Evolutionary conservation across 2,888 invertebrate species (phyloP).

Genomic region (Nipponacmea schrenckii): DNA sequence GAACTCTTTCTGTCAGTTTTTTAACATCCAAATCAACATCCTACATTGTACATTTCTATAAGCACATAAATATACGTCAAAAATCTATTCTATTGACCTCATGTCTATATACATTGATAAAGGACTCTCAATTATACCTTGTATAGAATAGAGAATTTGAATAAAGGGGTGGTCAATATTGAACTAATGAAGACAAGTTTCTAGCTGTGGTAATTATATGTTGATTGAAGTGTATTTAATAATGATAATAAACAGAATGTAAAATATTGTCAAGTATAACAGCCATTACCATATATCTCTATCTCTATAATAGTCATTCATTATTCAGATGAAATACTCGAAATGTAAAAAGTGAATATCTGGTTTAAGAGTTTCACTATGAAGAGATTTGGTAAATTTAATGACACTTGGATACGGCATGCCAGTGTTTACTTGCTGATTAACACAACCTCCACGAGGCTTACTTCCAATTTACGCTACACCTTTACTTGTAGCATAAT

Average conservation of each 20-base stretch:
- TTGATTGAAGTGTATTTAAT: no score
- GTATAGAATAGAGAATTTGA: no score
- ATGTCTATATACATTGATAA: neutral
- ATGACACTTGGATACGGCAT: slow-evolving; percentile 8
- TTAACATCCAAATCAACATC: no score
- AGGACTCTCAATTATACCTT: neutral
- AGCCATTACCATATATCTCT: no score
- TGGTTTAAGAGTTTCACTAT: neutral
- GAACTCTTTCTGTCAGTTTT: no score
- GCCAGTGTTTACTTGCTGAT: slow-evolving; percentile 6
- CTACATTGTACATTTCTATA: no score
- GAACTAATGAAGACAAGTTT: no score
- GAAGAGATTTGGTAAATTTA: slow-evolving; percentile 8
- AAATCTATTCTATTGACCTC: neutral
- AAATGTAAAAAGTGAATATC: slow-evolving; percentile 2
- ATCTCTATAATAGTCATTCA: neutral
- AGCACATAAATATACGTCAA: no score
- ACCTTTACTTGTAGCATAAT: slow-evolving; percentile 8
- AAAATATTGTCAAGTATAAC: no score
- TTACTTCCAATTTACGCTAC: slow-evolving; percentile 8
- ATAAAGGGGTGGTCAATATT: no score
- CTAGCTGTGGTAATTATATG: no score
- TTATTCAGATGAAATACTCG: neutral
- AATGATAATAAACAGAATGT: no score
- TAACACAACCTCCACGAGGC: neutral